Base-by-base conservation (phyloP, 1,140 invertebrate genomes). In the Paraescarpia echinospica region DNA sequence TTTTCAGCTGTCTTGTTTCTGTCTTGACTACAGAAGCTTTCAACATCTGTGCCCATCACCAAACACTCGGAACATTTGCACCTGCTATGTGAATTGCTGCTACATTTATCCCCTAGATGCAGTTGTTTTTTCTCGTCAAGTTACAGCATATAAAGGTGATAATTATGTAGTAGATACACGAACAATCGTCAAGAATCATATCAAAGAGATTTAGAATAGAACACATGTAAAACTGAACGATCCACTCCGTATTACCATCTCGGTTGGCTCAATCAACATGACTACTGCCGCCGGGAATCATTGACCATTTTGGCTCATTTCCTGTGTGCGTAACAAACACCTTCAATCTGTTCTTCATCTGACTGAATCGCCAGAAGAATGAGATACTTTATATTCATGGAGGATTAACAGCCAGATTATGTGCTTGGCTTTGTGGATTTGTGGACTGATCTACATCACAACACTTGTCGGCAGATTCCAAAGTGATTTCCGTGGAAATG, bases 31-130 rank as follows among this genome's bases (percentile, higher is more conserved):
- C 89, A 90, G 33, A 90, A 90, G n/a, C 89, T 90, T 90, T 90
- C 89, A 90, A 31, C 35, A 90, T 90, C 18, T 90, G n/a, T 90
- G 89, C 9, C 89, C n/a, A 90, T 90, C 89, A 90, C 89, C n/a
- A 33, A n/a, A 90, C 89, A 90, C 89, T 90, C 89, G 12, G n/a
- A n/a, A n/a, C n/a, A n/a, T n/a, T n/a, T n/a, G n/a, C n/a, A n/a
- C n/a, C n/a, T n/a, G n/a, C n/a, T n/a, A n/a, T n/a, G n/a, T n/a
- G n/a, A n/a, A n/a, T n/a, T n/a, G n/a, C n/a, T n/a, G n/a, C n/a
- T n/a, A n/a, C n/a, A n/a, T n/a, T n/a, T n/a, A n/a, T n/a, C n/a
- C n/a, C n/a, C n/a, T n/a, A n/a, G n/a, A n/a, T n/a, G n/a, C n/a
- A n/a, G n/a, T n/a, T n/a, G n/a, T n/a, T n/a, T n/a, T n/a, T n/a